Conservation (phyloP, 1,140 invertebrate genomes). For the Sitophilus oryzae region DNA sequence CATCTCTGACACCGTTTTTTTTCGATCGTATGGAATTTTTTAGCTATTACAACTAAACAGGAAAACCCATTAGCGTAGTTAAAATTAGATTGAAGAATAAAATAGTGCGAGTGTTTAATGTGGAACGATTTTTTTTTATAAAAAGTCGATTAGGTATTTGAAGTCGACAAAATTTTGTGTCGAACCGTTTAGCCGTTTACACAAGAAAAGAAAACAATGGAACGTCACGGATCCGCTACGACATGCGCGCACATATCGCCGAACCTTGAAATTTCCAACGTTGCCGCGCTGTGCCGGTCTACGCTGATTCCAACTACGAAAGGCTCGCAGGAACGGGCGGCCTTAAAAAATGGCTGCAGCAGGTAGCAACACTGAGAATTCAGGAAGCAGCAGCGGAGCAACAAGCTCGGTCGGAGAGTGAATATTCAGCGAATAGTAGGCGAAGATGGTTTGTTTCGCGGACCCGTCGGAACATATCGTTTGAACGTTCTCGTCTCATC, state of each 20-base stretch:
- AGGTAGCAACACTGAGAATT: slow-evolving; percentile 14
- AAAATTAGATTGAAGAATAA: too few species aligned
- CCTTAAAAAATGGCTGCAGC: neutral
- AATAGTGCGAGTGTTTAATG: too few species aligned
- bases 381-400: slow-evolving; percentile 22
- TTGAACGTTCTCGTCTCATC: neutral
- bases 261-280: slow-evolving; percentile 14
- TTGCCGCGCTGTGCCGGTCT: neutral
- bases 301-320: neutral
- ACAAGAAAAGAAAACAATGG: slow-evolving; percentile 18
- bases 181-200: slow-evolving; percentile 11
- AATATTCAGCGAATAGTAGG: slow-evolving; percentile 18
- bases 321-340: too few species aligned
- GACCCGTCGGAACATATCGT: slow-evolving; percentile 18
- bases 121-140: too few species aligned
- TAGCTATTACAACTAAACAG: too few species aligned
- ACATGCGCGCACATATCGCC: slow-evolving; percentile 17
- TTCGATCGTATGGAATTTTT: too few species aligned
- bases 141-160: slow-evolving; percentile 6
- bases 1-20: too few species aligned
- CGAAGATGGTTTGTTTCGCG: slow-evolving; percentile 21
- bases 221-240: slow-evolving; percentile 18
- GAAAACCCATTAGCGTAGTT: too few species aligned
- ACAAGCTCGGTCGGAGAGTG: slow-evolving; percentile 20
- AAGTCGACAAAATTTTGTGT: slow-evolving; percentile 5